Conservation (phyloP, 2,113 vertebrate species). For the Octodon degus region DNA sequence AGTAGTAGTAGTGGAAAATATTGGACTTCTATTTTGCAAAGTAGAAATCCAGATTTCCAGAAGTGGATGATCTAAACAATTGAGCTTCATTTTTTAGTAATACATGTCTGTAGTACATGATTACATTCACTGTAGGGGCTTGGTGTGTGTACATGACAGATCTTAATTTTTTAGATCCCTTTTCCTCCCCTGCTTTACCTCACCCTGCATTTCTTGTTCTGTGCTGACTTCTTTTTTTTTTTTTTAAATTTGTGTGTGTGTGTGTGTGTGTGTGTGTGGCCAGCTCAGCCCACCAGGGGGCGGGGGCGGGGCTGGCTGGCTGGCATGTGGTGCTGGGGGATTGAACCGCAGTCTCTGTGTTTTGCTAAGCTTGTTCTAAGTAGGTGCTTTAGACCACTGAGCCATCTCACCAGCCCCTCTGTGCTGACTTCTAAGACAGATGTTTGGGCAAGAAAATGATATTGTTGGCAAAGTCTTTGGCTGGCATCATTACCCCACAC, state of each 20-base stretch:
- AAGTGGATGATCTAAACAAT: not conserved
- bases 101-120: not conserved
- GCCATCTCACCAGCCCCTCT: no score
- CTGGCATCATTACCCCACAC: not conserved
- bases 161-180: not conserved
- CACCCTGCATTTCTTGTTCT: not conserved
- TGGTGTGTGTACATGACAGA: not conserved
- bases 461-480: not conserved
- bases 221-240: slow-evolving; percentile 6
- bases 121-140: not conserved
- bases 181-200: not conserved
- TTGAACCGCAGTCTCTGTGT: no score
- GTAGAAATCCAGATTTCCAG: not conserved
- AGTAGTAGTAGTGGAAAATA: not conserved
- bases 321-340: no score
- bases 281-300: no score
- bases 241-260: no score
- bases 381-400: no score
- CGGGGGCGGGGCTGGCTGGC: no score
- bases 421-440: not conserved
- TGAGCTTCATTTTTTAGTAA: not conserved
- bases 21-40: slow-evolving; percentile 29
- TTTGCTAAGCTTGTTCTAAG: no score
- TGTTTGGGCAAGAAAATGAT: slow-evolving; percentile 34
- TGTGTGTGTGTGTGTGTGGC: no score